Evolutionary conservation across 2,888 invertebrate genomes (phyloP).

Genomic region (Acrocera orbiculus): DNA sequence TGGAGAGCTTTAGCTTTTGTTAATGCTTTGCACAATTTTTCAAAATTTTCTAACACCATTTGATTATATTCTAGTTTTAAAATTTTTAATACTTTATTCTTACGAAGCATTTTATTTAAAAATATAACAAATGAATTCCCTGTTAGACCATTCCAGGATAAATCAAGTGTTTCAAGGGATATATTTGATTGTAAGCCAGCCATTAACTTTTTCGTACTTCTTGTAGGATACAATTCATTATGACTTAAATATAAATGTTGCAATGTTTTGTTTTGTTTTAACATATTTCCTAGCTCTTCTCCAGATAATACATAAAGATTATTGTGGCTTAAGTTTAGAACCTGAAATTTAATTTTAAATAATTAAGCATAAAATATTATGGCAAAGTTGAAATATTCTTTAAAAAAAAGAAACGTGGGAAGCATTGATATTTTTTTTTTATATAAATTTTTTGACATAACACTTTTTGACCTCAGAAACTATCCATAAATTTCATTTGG

Average conservation of each 20-base stretch:
- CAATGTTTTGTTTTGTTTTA: slow-evolving; percentile 3
- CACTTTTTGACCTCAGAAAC: too few relatives aligned
- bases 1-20: slow-evolving; percentile 4
- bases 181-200: slow-evolving; percentile 8
- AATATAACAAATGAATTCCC: slow-evolving; percentile 4
- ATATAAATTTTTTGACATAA: too few relatives aligned
- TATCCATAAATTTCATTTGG: too few relatives aligned
- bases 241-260: slow-evolving; percentile 8
- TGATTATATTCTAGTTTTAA: slow-evolving; percentile 9
- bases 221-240: slow-evolving; percentile 9
- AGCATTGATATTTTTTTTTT: too few relatives aligned
- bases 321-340: slow-evolving; percentile 10
- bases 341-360: too few relatives aligned
- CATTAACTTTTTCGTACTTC: slow-evolving; percentile 3
- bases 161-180: slow-evolving; percentile 6
- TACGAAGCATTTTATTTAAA: slow-evolving; percentile 4
- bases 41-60: slow-evolving; percentile 3
- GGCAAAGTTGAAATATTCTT: too few relatives aligned
- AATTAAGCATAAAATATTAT: too few relatives aligned
- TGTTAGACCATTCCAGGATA: slow-evolving; percentile 11
- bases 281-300: slow-evolving; percentile 1
- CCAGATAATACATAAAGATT: slow-evolving; percentile 2
- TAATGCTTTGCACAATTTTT: slow-evolving; percentile 3
- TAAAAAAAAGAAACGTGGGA: too few relatives aligned
- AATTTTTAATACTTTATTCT: neutral